Evolutionary conservation across 2,797 vertebrate species (phyloP).

Genomic region (Spinus pinus): DNA sequence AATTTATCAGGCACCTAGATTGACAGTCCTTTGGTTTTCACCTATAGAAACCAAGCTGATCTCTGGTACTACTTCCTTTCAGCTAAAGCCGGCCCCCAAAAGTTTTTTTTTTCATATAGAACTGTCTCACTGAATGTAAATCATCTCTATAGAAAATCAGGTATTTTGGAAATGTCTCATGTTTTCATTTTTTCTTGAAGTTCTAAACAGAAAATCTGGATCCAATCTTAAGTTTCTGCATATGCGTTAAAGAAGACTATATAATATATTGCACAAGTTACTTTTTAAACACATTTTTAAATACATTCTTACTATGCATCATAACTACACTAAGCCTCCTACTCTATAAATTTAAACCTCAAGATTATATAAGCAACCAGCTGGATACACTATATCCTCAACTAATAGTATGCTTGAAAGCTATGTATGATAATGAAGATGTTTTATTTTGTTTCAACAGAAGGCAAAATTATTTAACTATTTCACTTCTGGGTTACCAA

Average conservation of each 20-base stretch:
- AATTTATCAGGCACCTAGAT: neutral
- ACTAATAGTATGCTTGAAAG: constrained; percentile 60
- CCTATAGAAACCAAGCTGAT: neutral
- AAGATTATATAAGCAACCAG: constrained; percentile 65
- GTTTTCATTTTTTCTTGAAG: neutral
- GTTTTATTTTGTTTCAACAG: constrained; percentile 35
- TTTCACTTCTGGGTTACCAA: neutral
- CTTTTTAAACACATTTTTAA: constrained; percentile 68
- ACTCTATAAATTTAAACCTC: constrained; percentile 54
- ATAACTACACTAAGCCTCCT: constrained; percentile 66
- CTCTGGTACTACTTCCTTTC: neutral
- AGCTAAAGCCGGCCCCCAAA: neutral
- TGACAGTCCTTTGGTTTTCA: neutral
- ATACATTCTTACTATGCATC: constrained; percentile 60
- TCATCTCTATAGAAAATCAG: neutral
- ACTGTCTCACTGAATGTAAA: neutral
- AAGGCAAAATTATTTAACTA: constrained; percentile 29
- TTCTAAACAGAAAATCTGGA: constrained; percentile 17
- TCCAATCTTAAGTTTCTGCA: neutral
- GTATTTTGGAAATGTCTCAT: neutral
- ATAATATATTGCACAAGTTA: constrained; percentile 34
- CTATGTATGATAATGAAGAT: constrained; percentile 13
- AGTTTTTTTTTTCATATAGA: neutral
- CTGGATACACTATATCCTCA: constrained; percentile 62
- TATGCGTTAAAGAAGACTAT: neutral